Evolutionary conservation across 2,797 vertebrate species (phyloP), one percentile per base, ranked within the genome.

Genomic region (Tapirus indicus): DNA sequence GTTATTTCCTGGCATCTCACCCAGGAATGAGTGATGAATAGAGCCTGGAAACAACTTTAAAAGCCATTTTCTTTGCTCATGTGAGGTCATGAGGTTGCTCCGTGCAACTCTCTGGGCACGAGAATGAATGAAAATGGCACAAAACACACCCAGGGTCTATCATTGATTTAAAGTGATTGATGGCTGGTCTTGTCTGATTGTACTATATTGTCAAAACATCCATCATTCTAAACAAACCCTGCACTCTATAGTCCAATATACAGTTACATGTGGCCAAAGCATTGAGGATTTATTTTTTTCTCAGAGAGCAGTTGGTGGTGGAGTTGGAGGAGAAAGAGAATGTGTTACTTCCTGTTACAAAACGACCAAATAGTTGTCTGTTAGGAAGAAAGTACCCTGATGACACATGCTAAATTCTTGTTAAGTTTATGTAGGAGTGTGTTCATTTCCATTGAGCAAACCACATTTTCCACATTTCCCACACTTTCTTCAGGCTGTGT

Each of bases 111-210:
- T 98, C 98, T 95, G 97, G 92, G 91, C 94, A 98, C 95, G 62
- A 97, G 96, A 98, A 97, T 97, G 98, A 98, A 96, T 96, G 95
- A 97, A 97, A 98, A 92, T 96, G 94, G 95, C 95, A 91, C 85
- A 72, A 97, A 98, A 98, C 93, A 97, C 88, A 98, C 96, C 96
- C 97, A 98, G 91, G 95, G 93, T 98, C 97, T 98, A 97, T 97
- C 98, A 97, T 97, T 98, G 98, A 98, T 98, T 98, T 98, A 96
- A 95, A 93, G 75, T 98, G 98, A 98, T 97, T 98, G 97, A 98
- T 98, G 97, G 96, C 88, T 91, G 89, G 94, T 97, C 97, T 96
- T 97, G 96, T 98, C 97, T 96, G 92, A 97, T 97, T 78, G 97
- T 96, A 90, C 96, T 96, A 21, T 80, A 97, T 94, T 97, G 97